Base-by-base conservation (phyloP, 2,797 vertebrate genomes). In the Bufotes viridis region DNA sequence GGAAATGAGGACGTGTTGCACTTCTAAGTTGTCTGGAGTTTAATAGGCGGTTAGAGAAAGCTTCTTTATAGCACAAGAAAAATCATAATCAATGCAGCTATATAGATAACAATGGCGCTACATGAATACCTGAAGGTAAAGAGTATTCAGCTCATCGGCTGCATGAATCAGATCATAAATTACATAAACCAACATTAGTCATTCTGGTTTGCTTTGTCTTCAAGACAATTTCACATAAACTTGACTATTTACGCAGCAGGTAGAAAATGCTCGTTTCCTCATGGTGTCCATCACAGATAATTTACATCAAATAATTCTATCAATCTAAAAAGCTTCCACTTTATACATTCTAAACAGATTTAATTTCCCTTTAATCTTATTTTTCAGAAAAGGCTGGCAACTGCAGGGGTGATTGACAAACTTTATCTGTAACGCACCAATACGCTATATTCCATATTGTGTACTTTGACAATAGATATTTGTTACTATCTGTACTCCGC, bases 121-220 rank as follows among this genome's bases (percentile, higher is more conserved):
- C 24, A 29, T 57, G 81, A 83, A 83, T 83, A 83, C n/a, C 15
- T 67, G 65, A 17, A 57, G 81, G 51, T 55, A 51, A 83, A 26
- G n/a, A 70, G 3, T 57, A 83, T 83, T 83, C 42, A 55, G 57
- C n/a, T 69, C 51, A 70, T 53, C 24, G n/a, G 1, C 20, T 17
- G 4, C 49, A 76, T 34, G 82, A 2, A 85, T 85, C 84, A 61
- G 12, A 85, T 58, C 14, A 63, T 72, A 76, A 78, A 14, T 65
- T 57, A 63, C 58, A 85, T 65, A 85, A 76, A 49, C 26, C 84
- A 85, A 78, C 58, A 60, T 76, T 51, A 78, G 58, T 65, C 58
- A 78, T 85, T 78, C 58, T 26, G 22, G 34, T 49, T 51, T 85
- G 72, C 60, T 78, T 63, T 85, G 70, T 85, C n/a, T 76, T 85